Evolutionary conservation across 64 coral and sea anemone species (phyloP).

Genomic region (Dendronephthya gigantea): DNA sequence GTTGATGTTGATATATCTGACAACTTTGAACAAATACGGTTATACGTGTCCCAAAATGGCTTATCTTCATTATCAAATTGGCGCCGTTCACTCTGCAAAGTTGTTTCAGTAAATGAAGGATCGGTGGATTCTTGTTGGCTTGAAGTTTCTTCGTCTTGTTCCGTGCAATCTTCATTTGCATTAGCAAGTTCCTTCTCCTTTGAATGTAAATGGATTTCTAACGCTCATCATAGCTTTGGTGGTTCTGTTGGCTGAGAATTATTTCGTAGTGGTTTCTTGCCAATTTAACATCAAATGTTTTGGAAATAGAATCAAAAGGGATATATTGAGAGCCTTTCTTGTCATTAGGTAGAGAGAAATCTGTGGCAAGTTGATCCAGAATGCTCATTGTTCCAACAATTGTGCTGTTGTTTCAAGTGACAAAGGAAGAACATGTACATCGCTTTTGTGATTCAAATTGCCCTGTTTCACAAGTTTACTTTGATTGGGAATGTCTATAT

Average conservation of each 20-base stretch:
- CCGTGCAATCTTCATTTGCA: not conserved
- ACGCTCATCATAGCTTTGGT: not conserved
- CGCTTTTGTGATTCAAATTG: not conserved
- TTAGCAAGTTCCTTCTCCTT: conserved; percentile 6
- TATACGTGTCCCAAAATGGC: not conserved
- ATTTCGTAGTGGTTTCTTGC: conserved; percentile 19
- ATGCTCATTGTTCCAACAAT: conserved; percentile 31
- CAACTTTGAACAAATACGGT: not conserved
- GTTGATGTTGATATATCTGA: not conserved
- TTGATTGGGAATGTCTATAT: not conserved
- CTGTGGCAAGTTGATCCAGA: not conserved
- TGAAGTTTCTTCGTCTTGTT: not conserved
- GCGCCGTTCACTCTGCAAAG: not conserved
- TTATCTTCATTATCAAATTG: not conserved
- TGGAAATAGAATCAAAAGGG: conserved; percentile 9
- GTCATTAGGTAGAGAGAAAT: not conserved
- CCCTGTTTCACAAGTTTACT: not conserved
- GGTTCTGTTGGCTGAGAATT: conserved; percentile 18
- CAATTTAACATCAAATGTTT: conserved; percentile 8
- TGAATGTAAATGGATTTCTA: not conserved
- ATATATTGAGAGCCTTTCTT: conserved; percentile 12
- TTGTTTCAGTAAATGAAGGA: not conserved
- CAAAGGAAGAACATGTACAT: conserved; percentile 8
- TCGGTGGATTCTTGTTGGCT: not conserved
- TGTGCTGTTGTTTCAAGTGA: conserved; percentile 23